Evolutionary conservation across 2,888 invertebrate genomes (phyloP), one percentile per base, ranked within the genome.

Genomic region (Acronicta aceris): DNA sequence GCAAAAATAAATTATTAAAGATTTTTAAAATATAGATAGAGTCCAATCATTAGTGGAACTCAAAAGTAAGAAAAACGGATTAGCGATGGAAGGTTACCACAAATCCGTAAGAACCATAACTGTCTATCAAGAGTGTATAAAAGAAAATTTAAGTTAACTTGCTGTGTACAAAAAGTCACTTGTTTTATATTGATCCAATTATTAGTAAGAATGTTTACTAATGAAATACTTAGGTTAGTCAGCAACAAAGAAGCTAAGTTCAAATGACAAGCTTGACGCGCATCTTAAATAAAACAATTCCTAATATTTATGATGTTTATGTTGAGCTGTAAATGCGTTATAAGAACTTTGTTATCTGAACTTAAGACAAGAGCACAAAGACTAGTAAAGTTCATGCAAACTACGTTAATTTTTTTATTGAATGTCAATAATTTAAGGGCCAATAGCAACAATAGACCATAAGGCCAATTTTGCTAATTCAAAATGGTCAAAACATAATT

Each of bases 121-220:
- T 33, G 5, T 5, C 33, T 33, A 3, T 10, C 4, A 33, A 33
- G 4, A 12, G 12, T 33, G 12, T 33, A 12, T 12, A 1, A 5
- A 33, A 10, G 12, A 12, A 33, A 4, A 33, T 12, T 12, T 12
- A 27, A 7, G 49, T 21, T 25, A 16, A 30, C 16, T 50, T 46
- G 13, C 30, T 62, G 54, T 45, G 64, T 40, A 52, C 55, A 47
- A 59, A 38, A 54, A 38, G 25, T 49, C 15, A 15, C 8, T 30
- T 17, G n/a, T 13, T 45, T 47, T 58, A 38, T n/a, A 38, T 1
- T 13, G 7, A 4, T 5, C 5, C 5, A 13, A 36, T 36, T 13
- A 43, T 69, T 74, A 75, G 53, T 74, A 62, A 73, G 6, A 55
- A 74, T 74, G 74, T 68, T 57, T 63, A 61, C 78, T 79, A 79